These are phyloP conservation scores for Agrotis exclamationis DNA, from an alignment of 2,888 invertebrate species.

Conservation along the genomic window DNA sequence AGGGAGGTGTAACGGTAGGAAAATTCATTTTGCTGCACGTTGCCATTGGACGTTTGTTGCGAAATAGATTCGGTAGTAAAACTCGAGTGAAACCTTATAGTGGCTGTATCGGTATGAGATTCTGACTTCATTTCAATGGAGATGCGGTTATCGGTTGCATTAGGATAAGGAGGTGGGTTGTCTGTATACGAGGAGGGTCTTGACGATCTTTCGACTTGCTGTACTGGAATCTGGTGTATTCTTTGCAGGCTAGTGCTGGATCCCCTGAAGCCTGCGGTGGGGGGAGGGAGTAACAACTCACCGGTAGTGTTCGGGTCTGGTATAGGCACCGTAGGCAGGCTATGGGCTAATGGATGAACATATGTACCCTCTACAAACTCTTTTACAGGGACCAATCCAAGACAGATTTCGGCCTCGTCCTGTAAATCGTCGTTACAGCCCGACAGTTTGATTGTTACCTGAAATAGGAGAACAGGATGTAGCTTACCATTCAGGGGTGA, in stretches of 20 bases:
- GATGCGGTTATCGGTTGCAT: slow-evolving; percentile 16
- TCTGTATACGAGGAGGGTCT: slow-evolving; percentile 13
- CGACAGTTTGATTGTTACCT: slow-evolving; percentile 78
- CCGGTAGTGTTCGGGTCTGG: slow-evolving; percentile 59
- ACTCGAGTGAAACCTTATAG: too few species aligned
- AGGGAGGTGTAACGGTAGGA: too few species aligned
- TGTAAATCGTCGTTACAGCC: slow-evolving; percentile 79
- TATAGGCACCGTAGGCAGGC: slow-evolving; percentile 73
- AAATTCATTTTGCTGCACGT: too few species aligned
- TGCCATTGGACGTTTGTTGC: too few species aligned
- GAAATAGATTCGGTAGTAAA: too few species aligned
- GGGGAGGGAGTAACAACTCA: slow-evolving; percentile 29
- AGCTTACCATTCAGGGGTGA: background rate
- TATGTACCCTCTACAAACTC: slow-evolving; percentile 64
- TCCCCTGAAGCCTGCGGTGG: slow-evolving; percentile 11
- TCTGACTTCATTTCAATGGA: slow-evolving; percentile 37
- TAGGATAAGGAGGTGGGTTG: slow-evolving; percentile 52
- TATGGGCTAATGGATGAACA: slow-evolving; percentile 74
- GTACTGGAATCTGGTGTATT: slow-evolving; percentile 15
- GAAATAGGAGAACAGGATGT: slow-evolving; percentile 46
- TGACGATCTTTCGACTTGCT: slow-evolving; percentile 27
- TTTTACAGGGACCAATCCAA: slow-evolving; percentile 78
- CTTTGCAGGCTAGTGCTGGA: slow-evolving; percentile 47
- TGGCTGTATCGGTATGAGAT: slow-evolving; percentile 20
- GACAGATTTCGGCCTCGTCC: slow-evolving; percentile 77